These are phyloP conservation scores for Rhinogobio ventralis DNA, from an alignment of 2,797 vertebrate species.

Conservation along the genomic window DNA sequence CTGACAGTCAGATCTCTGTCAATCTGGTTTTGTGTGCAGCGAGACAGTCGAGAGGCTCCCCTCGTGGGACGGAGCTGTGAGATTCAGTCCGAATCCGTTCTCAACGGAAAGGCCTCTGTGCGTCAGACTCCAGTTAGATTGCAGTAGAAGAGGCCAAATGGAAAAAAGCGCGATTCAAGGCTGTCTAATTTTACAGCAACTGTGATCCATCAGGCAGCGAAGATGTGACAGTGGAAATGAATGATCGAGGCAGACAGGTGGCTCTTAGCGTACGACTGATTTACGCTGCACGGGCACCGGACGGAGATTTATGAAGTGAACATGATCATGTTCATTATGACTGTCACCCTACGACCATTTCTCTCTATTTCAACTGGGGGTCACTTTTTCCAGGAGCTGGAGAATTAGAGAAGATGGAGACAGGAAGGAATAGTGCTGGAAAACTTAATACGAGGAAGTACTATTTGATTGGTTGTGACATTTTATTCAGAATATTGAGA, in stretches of 20 bases:
- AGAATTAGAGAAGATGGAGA: conserved; percentile 64
- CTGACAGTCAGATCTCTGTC: conserved; percentile 36
- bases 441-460: not conserved
- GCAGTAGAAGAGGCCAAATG: conserved; percentile 93
- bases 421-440: conserved; percentile 27
- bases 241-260: conserved; percentile 99
- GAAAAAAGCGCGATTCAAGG: conserved; percentile 99
- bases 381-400: conserved; percentile 73
- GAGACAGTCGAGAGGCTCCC: conserved; percentile 59
- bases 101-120: conserved; percentile 56
- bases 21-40: conserved; percentile 73
- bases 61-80: not conserved
- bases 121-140: conserved; percentile 89
- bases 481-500: not conserved
- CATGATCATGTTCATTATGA: conserved; percentile 96
- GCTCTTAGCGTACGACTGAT: conserved; percentile 99
- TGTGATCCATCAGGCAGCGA: conserved; percentile 99
- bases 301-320: conserved; percentile 87
- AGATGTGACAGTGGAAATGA: conserved; percentile 99
- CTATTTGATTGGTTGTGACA: not conserved
- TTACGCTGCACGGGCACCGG: conserved; percentile 97
- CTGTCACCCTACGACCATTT: conserved; percentile 98
- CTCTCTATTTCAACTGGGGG: conserved; percentile 85
- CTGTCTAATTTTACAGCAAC: conserved; percentile 99
- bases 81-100: conserved; percentile 13